Evolutionary conservation across 2,797 vertebrate genomes (phyloP).

Genomic region (Enteromius paludinosus): DNA sequence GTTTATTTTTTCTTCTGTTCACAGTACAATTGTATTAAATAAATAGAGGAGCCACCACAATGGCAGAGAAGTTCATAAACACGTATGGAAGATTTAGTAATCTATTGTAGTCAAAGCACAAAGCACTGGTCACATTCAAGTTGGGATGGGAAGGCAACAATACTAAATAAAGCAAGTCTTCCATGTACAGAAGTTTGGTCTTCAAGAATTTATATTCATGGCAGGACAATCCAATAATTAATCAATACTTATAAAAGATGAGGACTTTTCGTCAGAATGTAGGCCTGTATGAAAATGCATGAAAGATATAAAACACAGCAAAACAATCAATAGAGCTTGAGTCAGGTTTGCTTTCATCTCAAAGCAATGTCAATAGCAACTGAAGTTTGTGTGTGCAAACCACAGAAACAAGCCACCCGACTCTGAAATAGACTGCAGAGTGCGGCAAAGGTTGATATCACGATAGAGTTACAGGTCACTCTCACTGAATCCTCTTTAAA

Average conservation of each 20-base stretch:
- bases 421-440: constrained; percentile 1
- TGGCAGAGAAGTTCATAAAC: constrained; percentile 82
- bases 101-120: constrained; percentile 32
- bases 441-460: constrained; percentile 28
- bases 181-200: constrained; percentile 3
- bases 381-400: constrained; percentile 9
- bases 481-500: constrained; percentile 32
- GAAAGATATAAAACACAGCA: constrained; percentile 25
- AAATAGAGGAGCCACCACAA: constrained; percentile 80
- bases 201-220: not conserved
- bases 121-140: constrained; percentile 25
- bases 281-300: constrained; percentile 8
- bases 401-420: not conserved
- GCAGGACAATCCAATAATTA: constrained; percentile 13
- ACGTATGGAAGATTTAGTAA: constrained; percentile 69
- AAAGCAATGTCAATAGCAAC: constrained; percentile 12
- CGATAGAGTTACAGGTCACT: constrained; percentile 14
- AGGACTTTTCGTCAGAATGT: not conserved
- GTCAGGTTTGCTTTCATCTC: constrained; percentile 33
- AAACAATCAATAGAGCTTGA: constrained; percentile 21
- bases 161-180: constrained; percentile 20
- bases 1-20: constrained; percentile 93
- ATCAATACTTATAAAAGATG: constrained; percentile 22
- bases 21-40: constrained; percentile 89
- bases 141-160: not conserved